Conservation (phyloP, 1,140 invertebrate species). For the Drosophila fuyamai region DNA sequence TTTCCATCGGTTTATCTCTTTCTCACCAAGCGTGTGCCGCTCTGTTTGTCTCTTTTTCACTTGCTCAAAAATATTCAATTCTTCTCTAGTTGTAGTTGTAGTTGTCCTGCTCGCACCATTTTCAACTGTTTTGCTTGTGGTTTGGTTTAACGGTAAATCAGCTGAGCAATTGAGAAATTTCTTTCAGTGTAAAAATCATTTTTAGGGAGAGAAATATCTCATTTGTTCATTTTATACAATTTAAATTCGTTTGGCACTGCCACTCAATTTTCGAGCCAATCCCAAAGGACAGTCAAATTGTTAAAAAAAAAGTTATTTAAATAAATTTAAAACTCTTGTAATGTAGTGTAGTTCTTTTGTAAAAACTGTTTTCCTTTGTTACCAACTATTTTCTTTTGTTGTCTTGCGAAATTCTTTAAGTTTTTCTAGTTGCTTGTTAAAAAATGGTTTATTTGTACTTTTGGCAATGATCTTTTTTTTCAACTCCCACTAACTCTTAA, state of each 20-base stretch:
- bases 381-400: constrained; percentile 69
- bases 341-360: constrained; percentile 43
- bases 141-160: constrained; percentile 19
- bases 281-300: constrained; percentile 67
- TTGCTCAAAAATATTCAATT: constrained; percentile 40
- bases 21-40: constrained; percentile 22
- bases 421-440: constrained; percentile 75
- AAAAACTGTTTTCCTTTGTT: constrained; percentile 59
- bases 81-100: constrained; percentile 33
- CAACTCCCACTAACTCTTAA: constrained; percentile 53
- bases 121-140: constrained; percentile 9
- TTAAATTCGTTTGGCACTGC: constrained; percentile 64
- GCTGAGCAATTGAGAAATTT: constrained; percentile 13
- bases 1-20: constrained; percentile 21
- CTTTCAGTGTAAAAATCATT: constrained; percentile 11
- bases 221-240: constrained; percentile 37
- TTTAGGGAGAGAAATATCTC: constrained; percentile 19
- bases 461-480: constrained; percentile 80
- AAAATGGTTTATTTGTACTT: constrained; percentile 84
- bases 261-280: constrained; percentile 30
- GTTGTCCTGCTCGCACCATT: constrained; percentile 36
- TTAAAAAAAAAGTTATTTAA: constrained; percentile 26
- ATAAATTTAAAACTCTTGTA: constrained; percentile 27
- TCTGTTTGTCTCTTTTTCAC: constrained; percentile 17
- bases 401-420: constrained; percentile 74